Evolutionary conservation across 2,113 vertebrate genomes (phyloP).

Genomic region (Antechinus stuartii): DNA sequence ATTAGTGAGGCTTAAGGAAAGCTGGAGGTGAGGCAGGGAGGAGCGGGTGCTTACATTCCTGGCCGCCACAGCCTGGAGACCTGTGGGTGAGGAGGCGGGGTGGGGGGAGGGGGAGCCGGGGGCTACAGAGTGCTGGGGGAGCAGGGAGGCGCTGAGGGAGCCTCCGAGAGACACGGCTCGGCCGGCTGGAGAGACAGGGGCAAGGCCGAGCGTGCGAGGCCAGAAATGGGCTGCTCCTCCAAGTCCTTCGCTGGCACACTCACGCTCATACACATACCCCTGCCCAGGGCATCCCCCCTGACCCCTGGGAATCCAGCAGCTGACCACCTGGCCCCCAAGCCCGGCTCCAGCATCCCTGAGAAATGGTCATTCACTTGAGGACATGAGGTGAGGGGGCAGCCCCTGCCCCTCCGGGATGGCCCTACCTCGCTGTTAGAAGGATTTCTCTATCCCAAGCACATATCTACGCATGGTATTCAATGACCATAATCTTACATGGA

Average conservation of each 20-base stretch:
- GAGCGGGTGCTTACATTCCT: not conserved
- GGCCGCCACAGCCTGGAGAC: slow-evolving; percentile 54
- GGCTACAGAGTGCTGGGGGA: not conserved
- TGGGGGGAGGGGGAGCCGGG: not conserved
- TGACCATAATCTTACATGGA: not conserved
- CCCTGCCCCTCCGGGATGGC: not conserved
- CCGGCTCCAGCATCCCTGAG: not conserved
- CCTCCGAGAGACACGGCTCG: not conserved
- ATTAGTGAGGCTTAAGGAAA: not conserved
- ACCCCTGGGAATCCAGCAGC: not conserved
- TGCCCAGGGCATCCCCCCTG: not conserved
- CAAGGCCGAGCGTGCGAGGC: not conserved
- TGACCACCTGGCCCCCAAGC: not conserved
- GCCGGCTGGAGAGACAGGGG: not conserved
- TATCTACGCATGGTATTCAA: not conserved
- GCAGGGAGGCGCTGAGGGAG: not conserved
- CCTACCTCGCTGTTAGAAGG: not conserved
- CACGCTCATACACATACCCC: not conserved
- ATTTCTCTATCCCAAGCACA: not conserved
- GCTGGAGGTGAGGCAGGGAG: not conserved
- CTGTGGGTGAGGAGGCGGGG: slow-evolving; percentile 40
- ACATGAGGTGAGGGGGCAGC: too few relatives aligned
- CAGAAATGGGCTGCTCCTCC: not conserved
- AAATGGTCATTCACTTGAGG: not conserved
- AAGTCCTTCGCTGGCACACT: not conserved